Conservation (phyloP, 2,888 invertebrate genomes). For the Xestia c-nigrum region DNA sequence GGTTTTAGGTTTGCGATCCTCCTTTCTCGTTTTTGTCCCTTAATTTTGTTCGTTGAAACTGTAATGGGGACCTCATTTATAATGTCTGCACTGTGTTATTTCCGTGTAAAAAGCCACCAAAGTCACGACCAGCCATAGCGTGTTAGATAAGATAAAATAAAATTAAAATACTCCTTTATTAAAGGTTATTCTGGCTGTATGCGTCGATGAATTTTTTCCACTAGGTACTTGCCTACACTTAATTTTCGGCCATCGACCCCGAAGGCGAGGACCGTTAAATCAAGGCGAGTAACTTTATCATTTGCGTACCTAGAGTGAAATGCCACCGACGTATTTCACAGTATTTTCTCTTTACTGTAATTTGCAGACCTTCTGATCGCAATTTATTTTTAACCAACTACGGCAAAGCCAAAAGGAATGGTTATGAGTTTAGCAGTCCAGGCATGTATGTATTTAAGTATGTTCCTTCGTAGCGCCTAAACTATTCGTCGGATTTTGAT, state of each 20-base stretch:
- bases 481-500: too few relatives aligned
- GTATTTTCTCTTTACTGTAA: slow-evolving; percentile 34
- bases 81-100: background rate
- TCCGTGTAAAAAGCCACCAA: slow-evolving; percentile 10
- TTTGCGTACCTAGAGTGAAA: slow-evolving; percentile 31
- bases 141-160: slow-evolving; percentile 36
- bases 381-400: background rate
- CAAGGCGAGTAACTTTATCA: slow-evolving; percentile 31
- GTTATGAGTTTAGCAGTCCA: too few relatives aligned
- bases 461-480: too few relatives aligned
- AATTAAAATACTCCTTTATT: slow-evolving; percentile 8
- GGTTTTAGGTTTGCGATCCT: background rate
- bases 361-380: slow-evolving; percentile 16
- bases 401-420: too few relatives aligned
- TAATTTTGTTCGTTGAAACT: background rate
- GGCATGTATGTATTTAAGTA: too few relatives aligned
- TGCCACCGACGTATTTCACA: slow-evolving; percentile 22
- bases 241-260: slow-evolving; percentile 46
- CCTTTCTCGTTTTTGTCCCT: slow-evolving; percentile 8
- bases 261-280: slow-evolving; percentile 35
- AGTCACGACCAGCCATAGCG: slow-evolving; percentile 26
- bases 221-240: slow-evolving; percentile 1
- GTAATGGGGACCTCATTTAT: background rate
- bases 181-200: background rate
- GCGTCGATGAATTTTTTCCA: slow-evolving; percentile 14